Conservation (phyloP, 2,797 vertebrate genomes). For the Limnodromus scolopaceus region DNA sequence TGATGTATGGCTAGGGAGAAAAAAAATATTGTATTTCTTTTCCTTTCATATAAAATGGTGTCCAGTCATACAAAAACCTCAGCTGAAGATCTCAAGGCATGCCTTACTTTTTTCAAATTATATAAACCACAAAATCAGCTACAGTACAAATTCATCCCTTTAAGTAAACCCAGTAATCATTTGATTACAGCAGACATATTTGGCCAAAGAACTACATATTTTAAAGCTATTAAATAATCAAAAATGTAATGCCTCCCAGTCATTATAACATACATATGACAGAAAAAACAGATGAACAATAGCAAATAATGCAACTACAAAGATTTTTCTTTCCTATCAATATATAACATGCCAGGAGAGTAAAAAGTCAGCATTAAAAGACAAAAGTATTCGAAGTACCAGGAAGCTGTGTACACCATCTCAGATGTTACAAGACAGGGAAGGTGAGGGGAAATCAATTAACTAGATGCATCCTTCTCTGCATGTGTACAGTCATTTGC, state of each 20-base stretch:
- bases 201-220: background rate
- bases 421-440: background rate
- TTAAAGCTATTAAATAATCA: background rate
- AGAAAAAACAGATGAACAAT: background rate
- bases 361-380: background rate
- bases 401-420: background rate
- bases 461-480: background rate
- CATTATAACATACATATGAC: background rate
- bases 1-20: background rate
- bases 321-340: background rate
- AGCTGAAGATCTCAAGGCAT: background rate
- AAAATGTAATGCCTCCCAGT: background rate
- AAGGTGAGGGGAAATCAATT: background rate
- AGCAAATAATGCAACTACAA: background rate
- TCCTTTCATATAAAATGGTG: background rate
- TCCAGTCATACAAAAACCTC: background rate
- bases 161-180: background rate
- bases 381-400: background rate
- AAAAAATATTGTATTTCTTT: background rate
- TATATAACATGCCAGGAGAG: background rate
- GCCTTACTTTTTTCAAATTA: background rate
- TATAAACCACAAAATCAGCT: background rate
- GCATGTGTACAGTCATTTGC: background rate
- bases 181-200: background rate
- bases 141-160: background rate